These are phyloP conservation scores for Drosophila lowei DNA, from an alignment of 1,140 invertebrate genomes.

Conservation along the genomic window DNA sequence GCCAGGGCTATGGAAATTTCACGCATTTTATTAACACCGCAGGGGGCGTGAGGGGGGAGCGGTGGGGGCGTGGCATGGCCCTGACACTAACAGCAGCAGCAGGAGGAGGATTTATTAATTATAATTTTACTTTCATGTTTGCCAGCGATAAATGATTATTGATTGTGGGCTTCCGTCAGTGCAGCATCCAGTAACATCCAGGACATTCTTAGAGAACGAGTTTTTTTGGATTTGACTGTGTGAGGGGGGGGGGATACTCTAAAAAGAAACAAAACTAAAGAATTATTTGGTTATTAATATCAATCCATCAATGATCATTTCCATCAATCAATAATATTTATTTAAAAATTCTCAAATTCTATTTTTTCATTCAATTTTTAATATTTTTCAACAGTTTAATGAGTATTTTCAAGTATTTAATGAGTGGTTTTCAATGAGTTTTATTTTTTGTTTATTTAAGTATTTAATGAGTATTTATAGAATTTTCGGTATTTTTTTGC, in stretches of 20 bases:
- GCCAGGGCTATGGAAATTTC: conserved; percentile 70
- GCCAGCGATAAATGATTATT: conserved; percentile 19
- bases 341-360: background rate
- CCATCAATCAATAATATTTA: background rate
- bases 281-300: too few species aligned
- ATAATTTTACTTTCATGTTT: conserved; percentile 48
- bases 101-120: conserved; percentile 63
- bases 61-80: conserved; percentile 14
- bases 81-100: conserved; percentile 3
- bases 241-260: too few species aligned
- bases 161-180: background rate
- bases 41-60: background rate
- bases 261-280: too few species aligned
- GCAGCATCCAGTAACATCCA: conserved; percentile 4
- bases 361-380: background rate
- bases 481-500: too few species aligned
- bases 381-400: too few species aligned
- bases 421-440: too few species aligned
- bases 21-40: conserved; percentile 61
- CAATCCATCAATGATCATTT: too few species aligned
- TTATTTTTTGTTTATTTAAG: too few species aligned
- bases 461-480: too few species aligned
- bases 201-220: background rate
- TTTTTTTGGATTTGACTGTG: too few species aligned
- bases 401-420: too few species aligned